Conservation (phyloP, 2,888 invertebrate species). For the Acanthopleura granulata region DNA sequence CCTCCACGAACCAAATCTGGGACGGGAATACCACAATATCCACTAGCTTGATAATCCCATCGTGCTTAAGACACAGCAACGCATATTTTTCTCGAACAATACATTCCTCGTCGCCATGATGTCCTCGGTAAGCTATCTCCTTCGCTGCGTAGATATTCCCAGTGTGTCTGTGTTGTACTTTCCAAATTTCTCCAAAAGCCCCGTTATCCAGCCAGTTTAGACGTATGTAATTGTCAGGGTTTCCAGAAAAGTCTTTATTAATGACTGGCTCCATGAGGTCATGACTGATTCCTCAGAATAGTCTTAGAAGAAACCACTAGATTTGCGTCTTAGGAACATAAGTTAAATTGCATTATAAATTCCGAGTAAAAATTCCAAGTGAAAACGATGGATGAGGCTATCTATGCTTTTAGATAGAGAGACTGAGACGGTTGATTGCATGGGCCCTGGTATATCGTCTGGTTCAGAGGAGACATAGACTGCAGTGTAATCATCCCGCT, state of each 20-base stretch:
- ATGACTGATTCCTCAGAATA: too few species aligned
- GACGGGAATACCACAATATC: background rate
- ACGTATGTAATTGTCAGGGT: background rate
- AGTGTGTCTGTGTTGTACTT: background rate
- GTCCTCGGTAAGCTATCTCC: background rate
- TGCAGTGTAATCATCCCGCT: too few species aligned
- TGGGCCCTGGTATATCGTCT: too few species aligned
- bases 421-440: too few species aligned
- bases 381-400: too few species aligned
- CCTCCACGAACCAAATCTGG: conserved; percentile 8
- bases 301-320: too few species aligned
- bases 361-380: too few species aligned
- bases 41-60: background rate
- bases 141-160: background rate
- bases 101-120: background rate
- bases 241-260: background rate
- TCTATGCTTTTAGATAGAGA: too few species aligned
- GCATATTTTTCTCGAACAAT: conserved; percentile 3
- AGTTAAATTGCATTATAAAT: too few species aligned
- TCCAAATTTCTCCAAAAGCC: conserved; percentile 13
- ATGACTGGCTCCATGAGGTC: background rate
- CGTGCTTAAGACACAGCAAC: background rate
- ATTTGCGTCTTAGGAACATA: too few species aligned
- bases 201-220: background rate
- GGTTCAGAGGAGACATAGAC: too few species aligned